phyloP scores from a whole-genome alignment of 2,888 invertebrate genomes.

The Drosophila nr. medialis region DNA sequence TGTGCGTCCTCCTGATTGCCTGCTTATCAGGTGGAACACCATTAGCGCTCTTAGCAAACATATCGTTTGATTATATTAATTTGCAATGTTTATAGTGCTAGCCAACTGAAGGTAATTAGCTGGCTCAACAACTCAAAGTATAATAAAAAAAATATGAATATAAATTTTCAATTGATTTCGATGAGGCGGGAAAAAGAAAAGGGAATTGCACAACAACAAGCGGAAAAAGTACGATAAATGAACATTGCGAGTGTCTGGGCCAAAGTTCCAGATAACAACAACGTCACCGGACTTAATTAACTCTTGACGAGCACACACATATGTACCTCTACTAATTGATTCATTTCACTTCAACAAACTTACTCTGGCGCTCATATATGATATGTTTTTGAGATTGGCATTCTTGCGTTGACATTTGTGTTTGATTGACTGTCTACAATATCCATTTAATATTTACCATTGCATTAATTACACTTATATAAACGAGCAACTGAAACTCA shows the following conservation, averaged over 20 bases:
- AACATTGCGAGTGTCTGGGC: constrained; percentile 23
- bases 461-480: constrained; percentile 3
- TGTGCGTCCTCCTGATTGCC: neutral
- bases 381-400: neutral
- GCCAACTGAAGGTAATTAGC: constrained; percentile 22
- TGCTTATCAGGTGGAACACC: constrained; percentile 29
- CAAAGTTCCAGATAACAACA: constrained; percentile 38
- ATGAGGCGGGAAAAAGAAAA: neutral
- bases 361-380: neutral
- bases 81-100: constrained; percentile 8
- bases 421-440: constrained; percentile 13
- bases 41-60: constrained; percentile 8
- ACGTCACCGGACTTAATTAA: constrained; percentile 39
- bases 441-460: constrained; percentile 3
- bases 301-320: constrained; percentile 14
- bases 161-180: constrained; percentile 3
- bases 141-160: neutral
- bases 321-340: constrained; percentile 19
- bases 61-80: constrained; percentile 8
- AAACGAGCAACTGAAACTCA: constrained; percentile 15
- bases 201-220: constrained; percentile 9
- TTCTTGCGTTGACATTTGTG: neutral
- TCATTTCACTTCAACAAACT: constrained; percentile 6
- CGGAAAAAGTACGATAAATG: constrained; percentile 23
- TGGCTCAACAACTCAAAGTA: neutral